A percentile compares a stretch with the other conserved stretches of the same genome.
Conservation (phyloP, 2,888 invertebrate genomes). For the Gnatocerus cornutus region DNA sequence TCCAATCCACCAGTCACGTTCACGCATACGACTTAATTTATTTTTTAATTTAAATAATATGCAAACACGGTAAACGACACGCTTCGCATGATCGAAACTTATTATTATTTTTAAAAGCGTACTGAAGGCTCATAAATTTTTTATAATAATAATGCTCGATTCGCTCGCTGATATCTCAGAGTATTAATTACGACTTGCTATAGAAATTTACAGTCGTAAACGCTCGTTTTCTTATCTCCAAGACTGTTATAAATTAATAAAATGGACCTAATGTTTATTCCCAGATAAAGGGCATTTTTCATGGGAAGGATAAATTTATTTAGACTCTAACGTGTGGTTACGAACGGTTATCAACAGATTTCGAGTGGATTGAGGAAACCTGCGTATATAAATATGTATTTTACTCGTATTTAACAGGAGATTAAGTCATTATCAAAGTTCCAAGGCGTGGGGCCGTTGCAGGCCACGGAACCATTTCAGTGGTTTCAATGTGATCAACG, state of each 20-base stretch:
- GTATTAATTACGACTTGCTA: conserved; percentile 36
- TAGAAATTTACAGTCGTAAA: conserved; percentile 18
- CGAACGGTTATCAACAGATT: conserved; percentile 43
- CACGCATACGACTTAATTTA: conserved; percentile 44
- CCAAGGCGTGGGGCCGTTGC: conserved; percentile 1
- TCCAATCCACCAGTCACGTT: not conserved
- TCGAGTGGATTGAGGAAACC: conserved; percentile 41
- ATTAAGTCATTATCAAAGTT: conserved; percentile 42
- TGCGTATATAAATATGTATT: conserved; percentile 34
- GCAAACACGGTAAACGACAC: conserved; percentile 46
- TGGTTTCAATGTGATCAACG: no score
- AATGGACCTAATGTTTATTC: conserved; percentile 50
- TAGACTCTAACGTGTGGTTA: conserved; percentile 36
- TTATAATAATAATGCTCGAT: conserved; percentile 46
- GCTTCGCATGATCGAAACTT: conserved; percentile 44
- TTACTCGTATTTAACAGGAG: conserved; percentile 32
- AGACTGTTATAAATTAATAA: conserved; percentile 49
- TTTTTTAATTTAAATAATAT: conserved; percentile 50
- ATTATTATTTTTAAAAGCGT: conserved; percentile 34
- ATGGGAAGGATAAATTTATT: conserved; percentile 50
- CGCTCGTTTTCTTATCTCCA: conserved; percentile 41
- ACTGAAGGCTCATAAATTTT: conserved; percentile 45
- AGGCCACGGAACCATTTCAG: no score
- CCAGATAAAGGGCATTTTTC: conserved; percentile 48
- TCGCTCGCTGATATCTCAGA: conserved; percentile 25